phyloP scores from a whole-genome alignment of 2,113 vertebrate species.

The Neodon shergylaensis region DNA sequence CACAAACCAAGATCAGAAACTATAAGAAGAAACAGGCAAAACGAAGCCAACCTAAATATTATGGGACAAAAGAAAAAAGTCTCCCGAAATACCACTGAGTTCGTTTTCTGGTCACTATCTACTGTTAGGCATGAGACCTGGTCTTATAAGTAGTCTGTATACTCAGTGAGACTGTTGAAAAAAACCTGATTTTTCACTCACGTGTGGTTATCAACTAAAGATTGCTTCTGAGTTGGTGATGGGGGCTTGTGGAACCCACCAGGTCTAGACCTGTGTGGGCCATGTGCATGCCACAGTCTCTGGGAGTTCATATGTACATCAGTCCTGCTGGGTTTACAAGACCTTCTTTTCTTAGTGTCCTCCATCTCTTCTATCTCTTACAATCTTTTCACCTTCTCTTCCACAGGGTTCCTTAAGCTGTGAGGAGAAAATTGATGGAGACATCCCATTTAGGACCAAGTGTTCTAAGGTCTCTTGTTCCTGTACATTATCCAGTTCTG shows the following conservation, averaged over 20 bases:
- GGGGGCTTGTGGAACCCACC: background rate
- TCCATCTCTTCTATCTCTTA: background rate
- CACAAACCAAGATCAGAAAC: background rate
- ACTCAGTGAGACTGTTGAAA: background rate
- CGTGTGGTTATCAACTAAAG: background rate
- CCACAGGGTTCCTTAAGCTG: background rate
- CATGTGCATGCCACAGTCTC: background rate
- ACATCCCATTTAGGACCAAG: background rate
- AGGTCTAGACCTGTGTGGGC: background rate
- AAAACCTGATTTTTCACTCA: background rate
- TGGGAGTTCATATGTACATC: background rate
- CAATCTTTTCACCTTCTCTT: background rate
- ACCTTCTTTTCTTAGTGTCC: background rate
- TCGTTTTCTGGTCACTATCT: background rate
- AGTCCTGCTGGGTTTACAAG: background rate
- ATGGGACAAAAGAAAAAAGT: background rate
- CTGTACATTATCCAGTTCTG: background rate
- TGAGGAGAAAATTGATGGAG: background rate
- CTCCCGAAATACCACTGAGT: background rate
- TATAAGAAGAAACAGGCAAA: background rate
- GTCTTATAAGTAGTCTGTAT: background rate
- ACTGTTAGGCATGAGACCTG: background rate
- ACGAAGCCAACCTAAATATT: background rate
- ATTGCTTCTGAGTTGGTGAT: background rate
- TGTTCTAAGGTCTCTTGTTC: background rate